A percentile compares a stretch with the other conserved stretches of the same genome.
Evolutionary conservation across 2,888 invertebrate species (phyloP).

Genomic region (Platycnemis pennipes): DNA sequence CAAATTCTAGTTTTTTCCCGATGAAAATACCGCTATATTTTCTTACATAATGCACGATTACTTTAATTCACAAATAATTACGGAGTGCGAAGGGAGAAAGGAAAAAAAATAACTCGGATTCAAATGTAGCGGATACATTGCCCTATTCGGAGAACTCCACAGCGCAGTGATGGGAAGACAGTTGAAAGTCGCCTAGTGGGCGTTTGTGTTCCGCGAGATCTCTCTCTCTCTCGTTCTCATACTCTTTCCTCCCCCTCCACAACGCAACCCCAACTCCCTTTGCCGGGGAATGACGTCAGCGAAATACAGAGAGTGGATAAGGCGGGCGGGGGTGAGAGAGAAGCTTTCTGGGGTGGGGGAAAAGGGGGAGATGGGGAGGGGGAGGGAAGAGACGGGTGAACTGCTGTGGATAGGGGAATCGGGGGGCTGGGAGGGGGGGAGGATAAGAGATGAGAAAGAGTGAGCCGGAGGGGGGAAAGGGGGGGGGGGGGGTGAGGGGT

Average conservation of each 20-base stretch:
- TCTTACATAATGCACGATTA: too few species aligned
- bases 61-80: conserved; percentile 22
- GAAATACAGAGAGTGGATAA: conserved; percentile 67
- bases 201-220: conserved; percentile 66
- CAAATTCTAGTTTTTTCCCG: too few species aligned
- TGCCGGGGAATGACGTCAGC: conserved; percentile 69
- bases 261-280: conserved; percentile 44
- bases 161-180: conserved; percentile 64
- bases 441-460: not conserved
- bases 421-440: not conserved
- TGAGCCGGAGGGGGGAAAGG: not conserved
- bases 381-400: not conserved
- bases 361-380: not conserved
- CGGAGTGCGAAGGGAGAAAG: not conserved
- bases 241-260: conserved; percentile 13
- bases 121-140: conserved; percentile 65
- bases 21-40: too few species aligned
- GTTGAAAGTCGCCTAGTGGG: conserved; percentile 66
- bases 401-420: not conserved
- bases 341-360: not conserved
- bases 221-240: conserved; percentile 37
- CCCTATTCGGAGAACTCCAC: conserved; percentile 59
- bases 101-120: conserved; percentile 20
- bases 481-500: not conserved
- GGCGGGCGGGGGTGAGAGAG: not conserved